Evolutionary conservation across 2,888 invertebrate species (phyloP).

Genomic region (Clostera curtula): DNA sequence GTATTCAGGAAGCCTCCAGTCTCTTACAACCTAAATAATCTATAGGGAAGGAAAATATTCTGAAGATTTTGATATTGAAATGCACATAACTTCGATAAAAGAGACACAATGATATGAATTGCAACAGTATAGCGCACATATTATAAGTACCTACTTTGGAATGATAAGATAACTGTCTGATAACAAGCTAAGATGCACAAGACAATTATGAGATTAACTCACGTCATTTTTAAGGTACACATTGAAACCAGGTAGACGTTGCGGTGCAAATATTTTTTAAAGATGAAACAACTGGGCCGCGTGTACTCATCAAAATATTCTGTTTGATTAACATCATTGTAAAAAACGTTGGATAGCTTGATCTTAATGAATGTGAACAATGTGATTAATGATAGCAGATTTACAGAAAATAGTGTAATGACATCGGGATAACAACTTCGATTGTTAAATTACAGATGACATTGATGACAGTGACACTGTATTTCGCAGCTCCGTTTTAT

Average conservation of each 20-base stretch:
- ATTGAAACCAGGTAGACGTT: conserved; percentile 5
- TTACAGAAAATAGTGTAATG: too few species aligned
- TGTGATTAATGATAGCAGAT: too few species aligned
- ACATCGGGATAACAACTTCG: too few species aligned
- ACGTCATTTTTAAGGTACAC: conserved; percentile 16
- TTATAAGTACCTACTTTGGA: conserved; percentile 12
- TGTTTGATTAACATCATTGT: conserved; percentile 1
- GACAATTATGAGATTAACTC: conserved; percentile 25
- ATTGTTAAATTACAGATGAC: too few species aligned
- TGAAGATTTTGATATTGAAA: too few species aligned
- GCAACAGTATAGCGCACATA: conserved; percentile 17
- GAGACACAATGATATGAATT: conserved; percentile 10
- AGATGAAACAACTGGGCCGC: not conserved
- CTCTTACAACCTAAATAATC: too few species aligned
- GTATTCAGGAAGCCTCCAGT: too few species aligned
- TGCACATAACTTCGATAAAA: conserved; percentile 2
- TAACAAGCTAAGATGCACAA: conserved; percentile 31
- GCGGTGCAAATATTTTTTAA: conserved; percentile 1
- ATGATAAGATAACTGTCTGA: conserved; percentile 37
- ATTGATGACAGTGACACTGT: too few species aligned
- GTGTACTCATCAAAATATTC: not conserved
- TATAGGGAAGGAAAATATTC: too few species aligned
- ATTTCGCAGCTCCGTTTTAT: too few species aligned
- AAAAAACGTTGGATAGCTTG: too few species aligned
- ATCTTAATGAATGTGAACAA: too few species aligned